Evolutionary conservation across 1,140 invertebrate species (phyloP), one percentile per base, ranked within the genome.

Genomic region (Oreohelix idahoensis): DNA sequence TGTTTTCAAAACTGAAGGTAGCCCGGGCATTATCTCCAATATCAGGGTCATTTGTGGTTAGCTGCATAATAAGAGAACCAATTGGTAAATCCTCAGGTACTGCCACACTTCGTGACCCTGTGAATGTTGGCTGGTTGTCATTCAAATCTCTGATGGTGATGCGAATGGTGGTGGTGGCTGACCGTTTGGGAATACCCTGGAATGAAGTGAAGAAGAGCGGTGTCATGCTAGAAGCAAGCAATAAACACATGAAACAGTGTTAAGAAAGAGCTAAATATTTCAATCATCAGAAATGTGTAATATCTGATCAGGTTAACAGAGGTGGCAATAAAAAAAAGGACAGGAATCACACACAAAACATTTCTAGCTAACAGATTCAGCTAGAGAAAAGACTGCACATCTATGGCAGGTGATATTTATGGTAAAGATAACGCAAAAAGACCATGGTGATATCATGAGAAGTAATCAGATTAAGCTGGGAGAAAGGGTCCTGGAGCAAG

Each of bases 11-110:
- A 0, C 96, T 96, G 84, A 97, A 98, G 0, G 95, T 95, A 23
- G 95, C 95, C 69, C 97, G 96, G 0, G 95, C 96, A 93, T 96
- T 98, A 71, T 95, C 93, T 0, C 96, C 96, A 58, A 96, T 94
- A 91, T 99, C 98, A 85, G 95, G 93, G 92, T 99, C 98, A 20
- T 87, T 87, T 36, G 90, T 86, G 0, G 97, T 98, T 0, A 99
- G 96, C 90, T 95, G 95, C 76, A 99, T 96, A 0, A 99, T 96
- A 92, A 98, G 98, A 0, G 96, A 96, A 4, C 97, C 97, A 66
- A 98, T 95, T 85, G 97, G 96, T 0, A 96, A 95, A 92, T 99
- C 98, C 93, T 99, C 98, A 0, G 97, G 98, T 0, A 99, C 97
- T 90, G 98, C 98, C 0, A 97, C 96, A 88, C 96, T 97, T 91